Percentiles rank a stretch among this genome's conserved stretches.
Evolutionary conservation across 2,113 vertebrate species (phyloP).

Genomic region (Tetrax tetrax): DNA sequence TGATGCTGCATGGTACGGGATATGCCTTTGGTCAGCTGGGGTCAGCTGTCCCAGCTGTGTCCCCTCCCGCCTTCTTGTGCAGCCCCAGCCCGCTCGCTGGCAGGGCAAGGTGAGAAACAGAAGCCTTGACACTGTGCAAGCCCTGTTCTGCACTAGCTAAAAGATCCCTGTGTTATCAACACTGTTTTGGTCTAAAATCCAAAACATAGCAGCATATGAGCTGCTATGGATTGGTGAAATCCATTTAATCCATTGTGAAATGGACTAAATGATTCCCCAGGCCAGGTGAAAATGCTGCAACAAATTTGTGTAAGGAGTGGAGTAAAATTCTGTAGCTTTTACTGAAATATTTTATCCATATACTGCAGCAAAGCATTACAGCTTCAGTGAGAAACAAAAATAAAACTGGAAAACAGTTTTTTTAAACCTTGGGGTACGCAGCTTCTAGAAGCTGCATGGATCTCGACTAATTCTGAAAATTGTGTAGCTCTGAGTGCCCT

Average conservation of each 20-base stretch:
- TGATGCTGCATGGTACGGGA: too few species aligned
- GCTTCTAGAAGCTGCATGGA: not conserved
- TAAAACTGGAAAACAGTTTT: not conserved
- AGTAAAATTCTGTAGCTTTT: not conserved
- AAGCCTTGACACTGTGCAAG: too few species aligned
- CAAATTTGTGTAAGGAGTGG: not conserved
- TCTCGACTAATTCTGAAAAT: not conserved
- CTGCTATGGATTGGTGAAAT: too few species aligned
- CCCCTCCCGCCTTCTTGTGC: not conserved
- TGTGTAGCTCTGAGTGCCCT: not conserved
- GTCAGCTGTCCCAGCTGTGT: too few species aligned
- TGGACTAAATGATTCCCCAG: not conserved
- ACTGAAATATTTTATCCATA: not conserved
- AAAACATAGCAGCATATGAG: not conserved
- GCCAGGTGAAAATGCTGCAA: not conserved
- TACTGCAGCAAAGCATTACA: not conserved
- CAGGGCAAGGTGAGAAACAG: not conserved
- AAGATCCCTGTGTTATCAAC: not conserved
- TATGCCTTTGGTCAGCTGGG: too few species aligned
- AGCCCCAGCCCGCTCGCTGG: not conserved
- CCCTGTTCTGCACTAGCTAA: not conserved
- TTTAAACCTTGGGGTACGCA: not conserved
- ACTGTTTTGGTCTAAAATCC: not conserved
- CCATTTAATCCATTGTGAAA: too few species aligned
- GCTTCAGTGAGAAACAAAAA: not conserved